Base-by-base conservation (phyloP, 2,113 vertebrate genomes). In the Apodemus speciosus region DNA sequence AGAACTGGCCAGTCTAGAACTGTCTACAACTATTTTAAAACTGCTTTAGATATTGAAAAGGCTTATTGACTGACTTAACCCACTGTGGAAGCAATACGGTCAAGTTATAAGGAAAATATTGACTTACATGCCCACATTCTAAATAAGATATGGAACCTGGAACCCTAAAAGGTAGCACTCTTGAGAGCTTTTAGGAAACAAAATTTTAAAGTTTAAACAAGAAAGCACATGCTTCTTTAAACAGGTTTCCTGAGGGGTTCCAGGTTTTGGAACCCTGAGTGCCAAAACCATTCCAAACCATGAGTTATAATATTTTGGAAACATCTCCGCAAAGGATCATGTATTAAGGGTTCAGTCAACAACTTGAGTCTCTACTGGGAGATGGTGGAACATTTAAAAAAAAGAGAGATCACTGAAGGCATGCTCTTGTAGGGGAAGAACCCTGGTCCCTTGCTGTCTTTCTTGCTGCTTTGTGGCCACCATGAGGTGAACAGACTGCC, bases 1-100 rank as follows among this genome's bases (percentile, higher is more conserved):
- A 27, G 85, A 95, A 93, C 0, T 58, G 4, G 38, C 23, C 58
- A 64, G 25, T 76, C 46, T 92, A 77, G 89, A 91, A 93, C 56
- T 56, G 58, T 68, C 76, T 81, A 40, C 38, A 95, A 76, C 88
- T 49, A 90, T 85, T 96, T 66, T 89, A 92, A 92, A 91, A 38
- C 20, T 86, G 35, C 56, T 95, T 95, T 88, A 94, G 89, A 94
- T 32, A 71, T 3, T 87, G 64, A 91, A 94, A 95, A 38, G 53
- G 60, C 85, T 86, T 69, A 73, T 75, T 95, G 69, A 75, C 1
- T n/a, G 68, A 85, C 56, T 85, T 88, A 87, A 94, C 51, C 4
- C 15, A 73, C 27, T 32, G 86, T 51, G 30, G 58, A 4, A 16
- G n/a, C 25, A 92, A 92, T 23, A 38, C 68, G 62, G 35, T 69